These are phyloP conservation scores for Brachypalpus laphriformis DNA, from an alignment of 2,888 invertebrate genomes.

Conservation along the genomic window DNA sequence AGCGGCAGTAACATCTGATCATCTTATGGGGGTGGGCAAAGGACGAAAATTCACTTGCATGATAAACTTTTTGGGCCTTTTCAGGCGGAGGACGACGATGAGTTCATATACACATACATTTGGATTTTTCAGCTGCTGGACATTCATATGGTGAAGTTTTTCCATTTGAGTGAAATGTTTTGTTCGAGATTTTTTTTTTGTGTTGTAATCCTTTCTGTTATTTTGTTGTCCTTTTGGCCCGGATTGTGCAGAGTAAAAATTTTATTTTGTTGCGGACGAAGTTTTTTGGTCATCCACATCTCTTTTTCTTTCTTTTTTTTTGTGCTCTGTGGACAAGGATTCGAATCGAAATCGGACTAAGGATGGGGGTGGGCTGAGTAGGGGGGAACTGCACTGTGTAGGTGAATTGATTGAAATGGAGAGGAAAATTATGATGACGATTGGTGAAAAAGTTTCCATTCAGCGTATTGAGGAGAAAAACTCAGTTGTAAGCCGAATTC, in stretches of 20 bases:
- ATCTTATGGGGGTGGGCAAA: constrained; percentile 17
- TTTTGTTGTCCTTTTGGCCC: constrained; percentile 22
- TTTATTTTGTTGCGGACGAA: constrained; percentile 54
- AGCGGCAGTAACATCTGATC: constrained; percentile 66
- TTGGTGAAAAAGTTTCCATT: constrained; percentile 64
- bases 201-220: constrained; percentile 16
- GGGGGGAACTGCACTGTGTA: constrained; percentile 11
- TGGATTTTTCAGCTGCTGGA: constrained; percentile 51
- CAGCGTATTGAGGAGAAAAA: constrained; percentile 40
- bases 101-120: constrained; percentile 51
- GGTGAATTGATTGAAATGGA: constrained; percentile 74
- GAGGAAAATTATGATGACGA: constrained; percentile 73
- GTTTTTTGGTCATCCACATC: constrained; percentile 55
- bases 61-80: constrained; percentile 66
- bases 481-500: constrained; percentile 24
- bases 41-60: constrained; percentile 53
- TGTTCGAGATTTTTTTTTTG: constrained; percentile 37
- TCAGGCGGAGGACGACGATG: constrained; percentile 15
- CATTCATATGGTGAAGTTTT: constrained; percentile 71
- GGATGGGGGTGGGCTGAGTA: not conserved
- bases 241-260: constrained; percentile 27
- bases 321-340: constrained; percentile 20
- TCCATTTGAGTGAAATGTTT: constrained; percentile 73
- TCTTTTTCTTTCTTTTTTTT: not conserved
- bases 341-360: constrained; percentile 32